Percentiles rank a stretch among this genome's conserved stretches.
phyloP scores from a whole-genome alignment of 1,140 invertebrate genomes.

The Atta colombica region DNA sequence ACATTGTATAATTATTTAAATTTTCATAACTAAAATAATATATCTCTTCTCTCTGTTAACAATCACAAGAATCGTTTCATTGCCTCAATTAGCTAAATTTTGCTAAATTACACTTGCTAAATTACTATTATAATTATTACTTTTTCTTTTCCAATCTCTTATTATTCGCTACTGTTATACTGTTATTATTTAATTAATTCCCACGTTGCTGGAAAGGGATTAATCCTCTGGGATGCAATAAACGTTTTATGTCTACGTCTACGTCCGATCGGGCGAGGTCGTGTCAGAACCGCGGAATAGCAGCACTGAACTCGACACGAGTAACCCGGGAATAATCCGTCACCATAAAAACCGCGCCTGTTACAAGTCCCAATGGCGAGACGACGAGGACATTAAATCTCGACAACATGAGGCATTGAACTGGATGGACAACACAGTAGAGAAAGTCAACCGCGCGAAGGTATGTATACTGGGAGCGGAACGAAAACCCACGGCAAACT shows the following conservation, averaged over 20 bases:
- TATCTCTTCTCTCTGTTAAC: not conserved
- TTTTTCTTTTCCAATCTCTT: not conserved
- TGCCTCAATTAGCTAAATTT: not conserved
- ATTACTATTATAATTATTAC: not conserved
- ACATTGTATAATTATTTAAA: not conserved
- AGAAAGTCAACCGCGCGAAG: conserved; percentile 36
- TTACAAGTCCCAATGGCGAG: conserved; percentile 34
- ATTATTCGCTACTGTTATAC: not conserved
- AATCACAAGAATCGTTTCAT: not conserved
- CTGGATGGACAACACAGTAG: conserved; percentile 4
- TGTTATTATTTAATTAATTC: conserved; percentile 37
- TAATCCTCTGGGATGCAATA: conserved; percentile 42
- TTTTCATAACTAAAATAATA: not conserved
- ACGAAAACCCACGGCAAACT: conserved; percentile 61
- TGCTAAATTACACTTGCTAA: not conserved
- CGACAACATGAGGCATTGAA: conserved; percentile 19
- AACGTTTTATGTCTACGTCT: conserved; percentile 42
- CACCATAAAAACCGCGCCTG: conserved; percentile 44
- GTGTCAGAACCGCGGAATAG: conserved; percentile 29
- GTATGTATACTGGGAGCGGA: conserved; percentile 21
- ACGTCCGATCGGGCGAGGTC: conserved; percentile 17
- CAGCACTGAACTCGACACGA: conserved; percentile 63
- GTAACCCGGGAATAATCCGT: conserved; percentile 62
- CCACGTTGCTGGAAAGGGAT: conserved; percentile 7
- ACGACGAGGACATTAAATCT: conserved; percentile 34